Conservation (phyloP, 2,113 vertebrate species). For the Rhinolophus sinicus region DNA sequence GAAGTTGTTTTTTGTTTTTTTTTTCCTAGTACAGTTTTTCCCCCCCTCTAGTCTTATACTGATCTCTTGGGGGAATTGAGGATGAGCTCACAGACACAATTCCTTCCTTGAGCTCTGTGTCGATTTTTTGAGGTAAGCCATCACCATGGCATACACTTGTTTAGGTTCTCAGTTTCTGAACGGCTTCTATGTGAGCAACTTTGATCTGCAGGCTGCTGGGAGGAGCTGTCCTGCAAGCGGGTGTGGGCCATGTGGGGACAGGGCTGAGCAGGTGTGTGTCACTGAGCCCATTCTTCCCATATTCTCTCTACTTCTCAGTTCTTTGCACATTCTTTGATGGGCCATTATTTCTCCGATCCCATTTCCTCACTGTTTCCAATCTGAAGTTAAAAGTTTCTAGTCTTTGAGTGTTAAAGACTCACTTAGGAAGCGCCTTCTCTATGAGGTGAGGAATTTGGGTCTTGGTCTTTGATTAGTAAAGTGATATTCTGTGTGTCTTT, state of each 20-base stretch:
- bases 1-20: neutral
- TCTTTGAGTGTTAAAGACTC: neutral
- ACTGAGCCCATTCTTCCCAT: neutral
- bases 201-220: neutral
- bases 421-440: neutral
- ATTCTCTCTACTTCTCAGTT: neutral
- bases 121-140: neutral
- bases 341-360: neutral
- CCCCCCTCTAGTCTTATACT: neutral
- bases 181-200: neutral
- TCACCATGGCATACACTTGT: neutral
- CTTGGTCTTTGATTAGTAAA: slow-evolving; percentile 13
- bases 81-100: neutral
- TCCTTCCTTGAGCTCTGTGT: neutral
- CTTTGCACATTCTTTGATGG: neutral
- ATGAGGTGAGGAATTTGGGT: neutral
- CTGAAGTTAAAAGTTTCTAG: slow-evolving; percentile 27
- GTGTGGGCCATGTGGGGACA: accelerated
- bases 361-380: neutral
- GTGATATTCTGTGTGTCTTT: neutral
- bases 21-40: neutral
- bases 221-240: neutral
- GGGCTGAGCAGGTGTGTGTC: accelerated
- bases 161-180: neutral
- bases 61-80: neutral